Conservation (phyloP, 2,888 invertebrate genomes). For the Trissolcus japonicus region DNA sequence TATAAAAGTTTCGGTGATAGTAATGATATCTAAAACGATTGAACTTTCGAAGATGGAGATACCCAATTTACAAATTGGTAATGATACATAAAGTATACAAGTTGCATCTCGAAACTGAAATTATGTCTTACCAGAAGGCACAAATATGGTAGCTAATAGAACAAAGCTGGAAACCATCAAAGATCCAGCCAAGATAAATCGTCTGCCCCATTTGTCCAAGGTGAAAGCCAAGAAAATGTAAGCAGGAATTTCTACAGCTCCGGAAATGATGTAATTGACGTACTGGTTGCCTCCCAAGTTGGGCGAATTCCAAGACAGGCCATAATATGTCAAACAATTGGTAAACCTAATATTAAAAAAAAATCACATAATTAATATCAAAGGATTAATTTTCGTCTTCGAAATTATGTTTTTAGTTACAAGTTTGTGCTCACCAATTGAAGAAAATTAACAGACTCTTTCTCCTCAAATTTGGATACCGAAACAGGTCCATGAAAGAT, state of each 20-base stretch:
- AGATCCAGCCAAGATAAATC: slow-evolving; percentile 82
- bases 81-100: too few relatives aligned
- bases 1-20: too few relatives aligned
- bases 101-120: too few relatives aligned
- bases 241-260: slow-evolving; percentile 86
- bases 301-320: slow-evolving; percentile 85
- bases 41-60: too few relatives aligned
- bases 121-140: slow-evolving; percentile 76
- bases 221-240: slow-evolving; percentile 82
- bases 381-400: not conserved
- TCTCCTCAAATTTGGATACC: slow-evolving; percentile 81
- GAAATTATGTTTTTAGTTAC: too few relatives aligned
- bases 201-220: slow-evolving; percentile 84
- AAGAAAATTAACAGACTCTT: slow-evolving; percentile 84
- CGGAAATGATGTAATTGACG: slow-evolving; percentile 85
- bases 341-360: slow-evolving; percentile 79
- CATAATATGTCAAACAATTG: slow-evolving; percentile 87
- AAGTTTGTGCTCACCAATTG: slow-evolving; percentile 80
- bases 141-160: slow-evolving; percentile 79
- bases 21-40: too few relatives aligned
- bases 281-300: slow-evolving; percentile 84
- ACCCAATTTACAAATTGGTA: too few relatives aligned
- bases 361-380: not conserved
- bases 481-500: slow-evolving; percentile 80
- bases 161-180: slow-evolving; percentile 82